Evolutionary conservation across 2,888 invertebrate genomes (phyloP), one percentile per base, ranked within the genome.

Genomic region (Coremacera marginata): DNA sequence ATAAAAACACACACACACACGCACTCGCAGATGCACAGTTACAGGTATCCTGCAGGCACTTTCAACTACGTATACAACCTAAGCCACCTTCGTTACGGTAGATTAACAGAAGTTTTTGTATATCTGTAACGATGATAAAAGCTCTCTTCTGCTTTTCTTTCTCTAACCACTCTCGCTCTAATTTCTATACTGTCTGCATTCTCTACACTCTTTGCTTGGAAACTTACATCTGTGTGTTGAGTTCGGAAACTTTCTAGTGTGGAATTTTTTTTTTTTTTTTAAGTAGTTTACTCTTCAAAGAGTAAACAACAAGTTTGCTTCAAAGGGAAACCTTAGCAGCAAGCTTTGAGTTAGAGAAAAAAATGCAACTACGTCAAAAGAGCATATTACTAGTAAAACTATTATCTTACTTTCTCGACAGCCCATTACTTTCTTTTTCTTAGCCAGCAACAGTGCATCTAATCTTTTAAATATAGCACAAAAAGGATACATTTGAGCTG

Each of bases 401-500:
- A 14, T 14, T 44, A 44, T 2, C 44, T 44, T 44, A 37, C 44
- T 44, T 2, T 44, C 22, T 55, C 19, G 19, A 22, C 22, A 19
- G 9, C 7, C 22, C 22, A 4, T 34, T 19, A 9, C 44, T n/a
- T 34, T 9, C n/a, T 19, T 19, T 14, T 31, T 44, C 11, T 34
- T 9, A 65, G 19, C 34, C 67, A 37, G 3, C 44, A 44, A n/a
- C 22, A 25, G 25, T 11, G 27, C 19, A 27, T 60, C n/a, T 60
- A 37, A 37, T 34, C 37, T 67, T 67, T 37, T 44, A 3, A 37
- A 67, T 44, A 67, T 67, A 67, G 7, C 67, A 37, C 22, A 67
- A 67, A 65, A 37, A 65, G 65, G 65, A 65, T 65, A 37, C 19
- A 31, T 65, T 60, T 65, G 65, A 65, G 65, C 9, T 34, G 65